These are phyloP conservation scores for Athalia cordata DNA, from an alignment of 2,888 invertebrate genomes.

Conservation along the genomic window DNA sequence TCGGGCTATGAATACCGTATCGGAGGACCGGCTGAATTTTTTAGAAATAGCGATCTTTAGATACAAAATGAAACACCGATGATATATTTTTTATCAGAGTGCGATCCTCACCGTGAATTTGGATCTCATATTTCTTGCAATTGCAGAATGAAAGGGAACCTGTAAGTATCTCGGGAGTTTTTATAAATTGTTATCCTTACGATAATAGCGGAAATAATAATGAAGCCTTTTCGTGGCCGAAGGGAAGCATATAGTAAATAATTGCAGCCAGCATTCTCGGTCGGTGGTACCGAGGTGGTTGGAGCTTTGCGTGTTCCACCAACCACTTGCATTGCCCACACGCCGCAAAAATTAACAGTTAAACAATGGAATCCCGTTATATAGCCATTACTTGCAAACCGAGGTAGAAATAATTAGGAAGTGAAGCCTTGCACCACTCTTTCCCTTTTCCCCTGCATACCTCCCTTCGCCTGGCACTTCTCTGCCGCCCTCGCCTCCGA, in stretches of 20 bases:
- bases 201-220: neutral
- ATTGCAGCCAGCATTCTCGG: conserved; percentile 31
- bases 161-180: neutral
- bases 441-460: conserved; percentile 24
- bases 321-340: conserved; percentile 55
- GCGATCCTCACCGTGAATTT: conserved; percentile 1
- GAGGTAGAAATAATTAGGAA: conserved; percentile 65
- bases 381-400: conserved; percentile 62
- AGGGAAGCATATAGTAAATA: conserved; percentile 11
- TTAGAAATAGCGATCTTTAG: conserved; percentile 31
- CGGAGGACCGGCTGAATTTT: conserved; percentile 32
- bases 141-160: neutral
- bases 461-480: conserved; percentile 40
- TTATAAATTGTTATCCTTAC: neutral
- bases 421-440: conserved; percentile 49
- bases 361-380: conserved; percentile 66
- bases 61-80: conserved; percentile 2
- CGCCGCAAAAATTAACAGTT: conserved; percentile 67
- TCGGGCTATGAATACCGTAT: conserved; percentile 37
- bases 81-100: neutral
- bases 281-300: conserved; percentile 26
- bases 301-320: conserved; percentile 56
- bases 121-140: neutral
- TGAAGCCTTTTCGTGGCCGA: neutral
- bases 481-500: conserved; percentile 49